Percentiles rank a stretch among this genome's conserved stretches.
These are phyloP conservation scores for Macrosteles quadrilineatus DNA, from an alignment of 1,140 invertebrate species.

Conservation along the genomic window DNA sequence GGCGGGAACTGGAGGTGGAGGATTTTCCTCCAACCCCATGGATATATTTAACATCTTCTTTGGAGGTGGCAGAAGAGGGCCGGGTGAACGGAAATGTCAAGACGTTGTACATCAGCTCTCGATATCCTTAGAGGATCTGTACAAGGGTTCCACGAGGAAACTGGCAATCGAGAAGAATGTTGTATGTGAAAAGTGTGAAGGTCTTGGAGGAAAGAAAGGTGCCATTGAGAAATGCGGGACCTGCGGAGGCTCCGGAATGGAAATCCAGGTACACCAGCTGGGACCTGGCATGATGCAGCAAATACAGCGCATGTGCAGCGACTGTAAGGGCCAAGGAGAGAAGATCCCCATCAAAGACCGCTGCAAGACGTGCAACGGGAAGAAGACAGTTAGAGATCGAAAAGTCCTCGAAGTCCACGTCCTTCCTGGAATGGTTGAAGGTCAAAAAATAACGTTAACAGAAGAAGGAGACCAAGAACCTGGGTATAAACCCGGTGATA, in stretches of 20 bases:
- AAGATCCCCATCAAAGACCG: conserved; percentile 84
- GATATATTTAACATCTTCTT: no score
- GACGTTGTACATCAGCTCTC: no score
- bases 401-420: conserved; percentile 98
- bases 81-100: no score
- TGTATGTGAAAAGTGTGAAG: no score
- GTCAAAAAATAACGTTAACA: conserved; percentile 91
- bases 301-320: conserved; percentile 84
- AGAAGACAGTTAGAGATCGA: conserved; percentile 80
- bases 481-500: conserved; percentile 90
- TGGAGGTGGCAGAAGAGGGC: no score
- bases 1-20: conserved; percentile 70
- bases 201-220: no score
- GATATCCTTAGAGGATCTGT: no score
- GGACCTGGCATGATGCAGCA: conserved; percentile 97
- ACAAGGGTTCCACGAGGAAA: no score
- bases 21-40: no score
- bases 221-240: no score
- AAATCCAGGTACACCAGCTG: conserved; percentile 91
- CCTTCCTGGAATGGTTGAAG: conserved; percentile 97
- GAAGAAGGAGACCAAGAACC: conserved; percentile 99
- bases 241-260: no score
- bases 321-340: conserved; percentile 91
- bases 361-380: conserved; percentile 90
- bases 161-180: no score